A percentile compares a stretch with the other conserved stretches of the same genome.
Evolutionary conservation across 2,797 vertebrate species (phyloP).

Genomic region (Xenops minutus): DNA sequence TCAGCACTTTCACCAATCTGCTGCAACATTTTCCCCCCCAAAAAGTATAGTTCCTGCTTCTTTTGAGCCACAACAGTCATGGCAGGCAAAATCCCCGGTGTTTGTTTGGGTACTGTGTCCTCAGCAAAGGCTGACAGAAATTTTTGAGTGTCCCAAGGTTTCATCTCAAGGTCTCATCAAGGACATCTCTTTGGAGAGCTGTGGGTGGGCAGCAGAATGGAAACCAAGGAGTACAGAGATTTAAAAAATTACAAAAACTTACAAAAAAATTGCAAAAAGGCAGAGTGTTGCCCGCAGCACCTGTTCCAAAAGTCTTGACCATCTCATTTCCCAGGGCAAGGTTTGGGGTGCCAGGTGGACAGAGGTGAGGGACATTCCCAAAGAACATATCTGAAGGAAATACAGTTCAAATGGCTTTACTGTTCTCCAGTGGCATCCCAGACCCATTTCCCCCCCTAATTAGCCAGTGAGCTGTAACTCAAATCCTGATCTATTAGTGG

Average conservation of each 20-base stretch:
- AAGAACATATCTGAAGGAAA: neutral
- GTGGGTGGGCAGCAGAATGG: neutral
- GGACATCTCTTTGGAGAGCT: neutral
- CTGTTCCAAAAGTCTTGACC: neutral
- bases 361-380: neutral
- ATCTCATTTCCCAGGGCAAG: neutral
- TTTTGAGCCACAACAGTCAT: rapidly evolving
- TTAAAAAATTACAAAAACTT: rapidly evolving
- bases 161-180: too few species aligned
- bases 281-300: neutral
- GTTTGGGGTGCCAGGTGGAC: neutral
- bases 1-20: neutral
- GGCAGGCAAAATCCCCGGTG: neutral
- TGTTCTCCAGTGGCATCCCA: neutral
- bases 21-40: rapidly evolving
- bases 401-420: neutral
- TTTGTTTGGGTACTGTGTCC: rapidly evolving
- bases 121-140: neutral
- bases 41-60: neutral
- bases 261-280: neutral
- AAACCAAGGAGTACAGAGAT: too few species aligned
- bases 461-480: neutral
- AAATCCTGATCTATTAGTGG: neutral
- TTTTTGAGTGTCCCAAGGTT: rapidly evolving
- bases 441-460: neutral